Evolutionary conservation across 2,888 invertebrate species (phyloP).

Genomic region (Xylophagus ater): DNA sequence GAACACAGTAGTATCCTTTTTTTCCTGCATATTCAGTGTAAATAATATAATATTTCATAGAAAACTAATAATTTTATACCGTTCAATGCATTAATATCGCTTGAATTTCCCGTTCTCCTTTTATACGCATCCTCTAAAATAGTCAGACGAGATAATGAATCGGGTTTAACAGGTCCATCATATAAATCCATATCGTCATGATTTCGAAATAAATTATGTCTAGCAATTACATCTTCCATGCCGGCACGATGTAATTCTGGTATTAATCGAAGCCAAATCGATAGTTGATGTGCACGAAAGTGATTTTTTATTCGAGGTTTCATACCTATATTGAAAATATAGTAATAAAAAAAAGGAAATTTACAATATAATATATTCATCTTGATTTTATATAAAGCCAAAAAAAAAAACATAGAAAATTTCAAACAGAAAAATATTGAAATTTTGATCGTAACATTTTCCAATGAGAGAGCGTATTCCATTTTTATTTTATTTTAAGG

Average conservation of each 20-base stretch:
- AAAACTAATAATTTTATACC: too few species aligned
- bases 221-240: slow-evolving; percentile 77
- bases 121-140: slow-evolving; percentile 43
- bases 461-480: too few species aligned
- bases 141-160: slow-evolving; percentile 56
- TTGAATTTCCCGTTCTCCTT: slow-evolving; percentile 40
- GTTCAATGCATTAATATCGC: slow-evolving; percentile 14
- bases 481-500: too few species aligned
- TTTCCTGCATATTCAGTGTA: too few species aligned
- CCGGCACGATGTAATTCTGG: slow-evolving; percentile 82
- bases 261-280: slow-evolving; percentile 88
- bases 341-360: neutral
- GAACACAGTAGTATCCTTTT: too few species aligned
- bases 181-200: slow-evolving; percentile 81
- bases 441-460: too few species aligned
- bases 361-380: too few species aligned
- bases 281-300: slow-evolving; percentile 87
- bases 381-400: too few species aligned
- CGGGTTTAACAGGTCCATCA: slow-evolving; percentile 78
- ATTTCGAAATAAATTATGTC: slow-evolving; percentile 81
- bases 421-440: too few species aligned
- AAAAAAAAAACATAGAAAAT: too few species aligned
- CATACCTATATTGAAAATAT: slow-evolving; percentile 55
- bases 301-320: slow-evolving; percentile 87
- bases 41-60: too few species aligned